Evolutionary conservation across 2,888 invertebrate species (phyloP), one percentile per base, ranked within the genome.

Genomic region (Drosophila mercatorum): DNA sequence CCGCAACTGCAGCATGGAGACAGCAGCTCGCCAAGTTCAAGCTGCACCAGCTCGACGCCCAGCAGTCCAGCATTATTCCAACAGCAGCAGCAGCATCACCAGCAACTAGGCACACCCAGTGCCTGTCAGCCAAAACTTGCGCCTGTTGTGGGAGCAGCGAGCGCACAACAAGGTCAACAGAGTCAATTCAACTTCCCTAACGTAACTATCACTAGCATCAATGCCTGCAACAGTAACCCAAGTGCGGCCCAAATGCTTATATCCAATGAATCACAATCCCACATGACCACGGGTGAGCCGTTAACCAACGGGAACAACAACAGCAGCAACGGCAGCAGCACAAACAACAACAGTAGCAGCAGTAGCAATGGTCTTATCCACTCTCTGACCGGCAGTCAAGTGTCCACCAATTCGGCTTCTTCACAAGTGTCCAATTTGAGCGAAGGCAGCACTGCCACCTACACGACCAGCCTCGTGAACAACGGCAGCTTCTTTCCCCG

Each of bases 41-140:
- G 98, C 92, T 98, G 98, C 94, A 98, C 98, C 93, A 98, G 98
- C 92, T 98, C 98, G 67, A 97, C 98, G 73, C 98, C 98, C 74
- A 98, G 98, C 83, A 98, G 98, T 91, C 98, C 99, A 57, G 98
- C 98, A 83, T 94, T 95, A 84, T 94, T 92, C 47, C 91, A 90
- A 55, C 78, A 90, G 6, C 91, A 94, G 90, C 94, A 91, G 53
- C 78, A 90, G 5, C 70, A 66, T n/a, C 72, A 80, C 31, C 47
- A 47, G 46, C 75, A 91, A 63, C 55, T 90, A 34, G 81, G 88
- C 2, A 91, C 90, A 5, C 88, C 91, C n/a, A 90, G 87, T 1
- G 91, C 87, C 80, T 91, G 86, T 49, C 91, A 90, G 36, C 26
- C 59, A 6, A 92, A 91, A 91, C 46, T 41, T 22, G 49, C 5